A percentile compares a stretch with the other conserved stretches of the same genome.
phyloP scores from a whole-genome alignment of 2,113 vertebrate genomes.

The Podocnemis expansa region DNA sequence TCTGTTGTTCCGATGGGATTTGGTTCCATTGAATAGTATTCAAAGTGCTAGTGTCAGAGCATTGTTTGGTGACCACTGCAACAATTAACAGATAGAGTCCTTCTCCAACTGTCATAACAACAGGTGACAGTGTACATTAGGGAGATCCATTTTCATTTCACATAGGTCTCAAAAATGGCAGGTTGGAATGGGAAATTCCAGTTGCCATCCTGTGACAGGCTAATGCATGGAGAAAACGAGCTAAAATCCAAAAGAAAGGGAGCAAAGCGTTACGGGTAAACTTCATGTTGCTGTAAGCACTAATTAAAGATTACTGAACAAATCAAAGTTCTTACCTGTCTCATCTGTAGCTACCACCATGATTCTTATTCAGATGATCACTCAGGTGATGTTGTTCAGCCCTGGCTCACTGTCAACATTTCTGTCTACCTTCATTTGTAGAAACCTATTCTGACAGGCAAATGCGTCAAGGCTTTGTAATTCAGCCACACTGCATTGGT shows the following conservation, averaged over 20 bases:
- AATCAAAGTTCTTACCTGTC: background rate
- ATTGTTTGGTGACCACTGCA: background rate
- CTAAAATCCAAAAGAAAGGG: slow-evolving; percentile 20
- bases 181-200: slow-evolving; percentile 20
- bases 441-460: background rate
- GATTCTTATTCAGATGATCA: background rate
- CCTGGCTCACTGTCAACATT: background rate
- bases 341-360: slow-evolving; percentile 7
- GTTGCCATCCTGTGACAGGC: slow-evolving; percentile 37
- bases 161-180: slow-evolving; percentile 23
- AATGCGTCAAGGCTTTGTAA: background rate
- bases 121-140: slow-evolving; percentile 14
- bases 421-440: background rate
- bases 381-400: background rate
- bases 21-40: slow-evolving; percentile 23
- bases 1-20: background rate
- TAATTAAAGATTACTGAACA: background rate
- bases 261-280: slow-evolving; percentile 9
- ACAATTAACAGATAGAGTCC: slow-evolving; percentile 32
- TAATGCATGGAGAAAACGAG: background rate
- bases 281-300: slow-evolving; percentile 12
- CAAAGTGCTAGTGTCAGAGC: background rate
- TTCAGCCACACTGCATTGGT: background rate
- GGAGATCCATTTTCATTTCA: slow-evolving; percentile 31
- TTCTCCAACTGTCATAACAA: slow-evolving; percentile 36